phyloP scores from a whole-genome alignment of 2,888 invertebrate genomes.

The Diloba caeruleocephala region DNA sequence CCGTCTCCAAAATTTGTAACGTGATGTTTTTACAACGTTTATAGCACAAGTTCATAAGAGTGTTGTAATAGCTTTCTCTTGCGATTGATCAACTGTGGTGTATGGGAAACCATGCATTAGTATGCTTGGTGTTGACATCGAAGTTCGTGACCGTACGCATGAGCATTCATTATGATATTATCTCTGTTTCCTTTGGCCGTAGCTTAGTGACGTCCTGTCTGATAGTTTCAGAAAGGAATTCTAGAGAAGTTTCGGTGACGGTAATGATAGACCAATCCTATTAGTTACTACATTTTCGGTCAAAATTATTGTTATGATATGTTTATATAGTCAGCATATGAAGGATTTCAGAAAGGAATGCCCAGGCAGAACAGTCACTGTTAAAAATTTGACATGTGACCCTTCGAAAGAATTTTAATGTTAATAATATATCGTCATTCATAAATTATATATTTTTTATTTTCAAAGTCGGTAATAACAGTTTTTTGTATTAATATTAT shows the following conservation, averaged over 20 bases:
- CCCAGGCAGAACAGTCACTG: too few relatives aligned
- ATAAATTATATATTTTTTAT: too few relatives aligned
- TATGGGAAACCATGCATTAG: constrained; percentile 52
- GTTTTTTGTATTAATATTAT: too few relatives aligned
- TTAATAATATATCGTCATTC: too few relatives aligned
- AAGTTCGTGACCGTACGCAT: constrained; percentile 18
- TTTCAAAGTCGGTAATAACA: too few relatives aligned
- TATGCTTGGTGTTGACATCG: constrained; percentile 56
- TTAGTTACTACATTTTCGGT: constrained; percentile 28
- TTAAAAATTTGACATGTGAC: too few relatives aligned
- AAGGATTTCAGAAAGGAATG: constrained; percentile 35
- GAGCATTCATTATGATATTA: constrained; percentile 19
- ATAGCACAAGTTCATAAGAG: constrained; percentile 28
- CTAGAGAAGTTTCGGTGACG: constrained; percentile 32
- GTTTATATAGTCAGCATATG: constrained; percentile 27
- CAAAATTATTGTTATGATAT: constrained; percentile 15
- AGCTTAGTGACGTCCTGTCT: background rate
- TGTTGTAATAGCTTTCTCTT: constrained; percentile 51
- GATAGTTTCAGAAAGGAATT: constrained; percentile 3
- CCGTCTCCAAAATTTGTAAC: constrained; percentile 44
- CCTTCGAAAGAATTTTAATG: too few relatives aligned
- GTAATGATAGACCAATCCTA: constrained; percentile 30
- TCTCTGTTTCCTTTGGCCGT: constrained; percentile 3
- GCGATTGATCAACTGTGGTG: constrained; percentile 44
- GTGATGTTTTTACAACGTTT: constrained; percentile 42